Base-by-base conservation (phyloP, 2,797 vertebrate species). In the Ptychadena robeensis region DNA sequence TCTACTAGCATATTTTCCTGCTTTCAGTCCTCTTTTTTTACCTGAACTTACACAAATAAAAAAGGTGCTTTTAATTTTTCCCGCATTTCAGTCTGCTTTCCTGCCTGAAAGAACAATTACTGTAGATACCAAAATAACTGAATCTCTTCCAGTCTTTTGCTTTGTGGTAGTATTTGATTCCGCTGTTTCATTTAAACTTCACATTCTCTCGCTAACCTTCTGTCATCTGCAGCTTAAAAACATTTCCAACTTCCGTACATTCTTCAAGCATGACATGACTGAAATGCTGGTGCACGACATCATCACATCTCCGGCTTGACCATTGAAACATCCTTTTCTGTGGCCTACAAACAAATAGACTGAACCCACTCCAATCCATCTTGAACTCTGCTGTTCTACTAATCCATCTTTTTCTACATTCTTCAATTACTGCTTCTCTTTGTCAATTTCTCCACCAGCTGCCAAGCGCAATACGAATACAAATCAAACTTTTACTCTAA, bases 221-320 rank as follows among this genome's bases (percentile, higher is more conserved):
- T 61, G n/a, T 61, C 59, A 28, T 28, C 59, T 61, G n/a, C 59
- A 61, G 27, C 59, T 61, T 61, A 61, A 28, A 61, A 61, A 61
- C 59, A 61, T 61, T 28, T 28, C 59, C 9, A 25, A 28, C 59
- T 25, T 61, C 25, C 5, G 27, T 61, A 25, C 25, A 9, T 61
- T 61, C 59, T 28, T 61, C 59, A 25, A 25, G 27, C 59, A 25
- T 61, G 59, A 61, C 25, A 61, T 28, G 9, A 61, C 59, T 28
- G 11, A 61, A 61, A 61, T 28, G 59, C 27, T 12, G 11, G 59
- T 59, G 53, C 53, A 59, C 9, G 18, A n/a, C 59, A 25, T 61
- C n/a, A 28, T 61, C 53, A 59, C n/a, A 25, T 59, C n/a, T n/a
- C 53, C 18, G 2, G 2, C 59, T 61, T 25, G 25, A 61, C 27